phyloP scores from a whole-genome alignment of 2,888 invertebrate genomes.

The Molorchus minor region DNA sequence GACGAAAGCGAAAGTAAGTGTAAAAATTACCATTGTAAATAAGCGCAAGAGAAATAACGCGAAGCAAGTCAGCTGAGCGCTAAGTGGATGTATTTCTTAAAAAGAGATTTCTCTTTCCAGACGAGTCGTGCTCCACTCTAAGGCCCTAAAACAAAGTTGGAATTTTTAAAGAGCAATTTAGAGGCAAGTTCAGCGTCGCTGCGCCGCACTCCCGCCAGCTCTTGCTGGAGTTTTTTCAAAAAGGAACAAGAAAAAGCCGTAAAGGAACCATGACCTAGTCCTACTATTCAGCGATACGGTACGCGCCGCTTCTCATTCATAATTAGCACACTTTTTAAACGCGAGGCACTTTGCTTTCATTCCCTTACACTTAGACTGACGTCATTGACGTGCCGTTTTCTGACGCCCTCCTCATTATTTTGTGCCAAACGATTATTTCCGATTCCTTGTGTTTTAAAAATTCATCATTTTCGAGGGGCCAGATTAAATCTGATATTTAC shows the following conservation, averaged over 20 bases:
- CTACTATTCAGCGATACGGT: conserved; percentile 57
- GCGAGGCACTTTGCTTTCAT: conserved; percentile 42
- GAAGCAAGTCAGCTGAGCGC: conserved; percentile 52
- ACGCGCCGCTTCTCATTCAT: conserved; percentile 61
- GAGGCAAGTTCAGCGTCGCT: conserved; percentile 58
- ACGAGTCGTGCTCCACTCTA: conserved; percentile 48
- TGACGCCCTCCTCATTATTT: conserved; percentile 9
- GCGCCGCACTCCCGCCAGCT: conserved; percentile 49
- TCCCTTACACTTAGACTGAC: conserved; percentile 25
- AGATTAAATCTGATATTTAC: too few relatives aligned
- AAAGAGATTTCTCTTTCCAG: conserved; percentile 53
- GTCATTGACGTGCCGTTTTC: conserved; percentile 5
- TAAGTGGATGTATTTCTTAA: conserved; percentile 57
- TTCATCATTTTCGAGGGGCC: too few relatives aligned
- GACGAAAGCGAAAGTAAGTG: conserved; percentile 50
- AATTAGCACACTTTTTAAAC: conserved; percentile 63
- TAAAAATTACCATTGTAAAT: conserved; percentile 59
- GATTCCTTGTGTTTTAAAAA: too few relatives aligned
- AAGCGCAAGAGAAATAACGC: conserved; percentile 41
- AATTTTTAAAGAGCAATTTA: conserved; percentile 64
- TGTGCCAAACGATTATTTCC: background rate
- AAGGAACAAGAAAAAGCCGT: conserved; percentile 59
- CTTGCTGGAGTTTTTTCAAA: conserved; percentile 51
- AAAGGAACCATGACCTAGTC: conserved; percentile 63
- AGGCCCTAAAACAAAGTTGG: conserved; percentile 60